Percentiles rank a stretch among this genome's conserved stretches.
Conservation (phyloP, 2,888 invertebrate species). For the Apotomis betuletana region DNA sequence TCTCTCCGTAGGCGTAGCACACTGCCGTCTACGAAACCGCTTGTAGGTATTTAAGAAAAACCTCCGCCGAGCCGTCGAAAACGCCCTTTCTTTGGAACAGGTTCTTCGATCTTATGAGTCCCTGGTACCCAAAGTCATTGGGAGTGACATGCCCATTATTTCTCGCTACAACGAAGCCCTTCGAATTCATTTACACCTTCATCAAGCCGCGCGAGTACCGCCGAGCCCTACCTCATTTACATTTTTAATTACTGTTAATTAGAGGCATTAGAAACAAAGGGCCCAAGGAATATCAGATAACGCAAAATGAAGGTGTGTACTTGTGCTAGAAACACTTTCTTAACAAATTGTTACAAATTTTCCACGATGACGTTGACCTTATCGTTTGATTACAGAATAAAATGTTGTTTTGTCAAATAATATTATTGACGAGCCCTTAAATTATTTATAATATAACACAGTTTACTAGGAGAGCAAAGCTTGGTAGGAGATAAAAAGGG, state of each 20-base stretch:
- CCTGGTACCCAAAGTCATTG: constrained; percentile 83
- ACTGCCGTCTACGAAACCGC: background rate
- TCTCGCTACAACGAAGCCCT: constrained; percentile 73
- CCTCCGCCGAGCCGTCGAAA: constrained; percentile 27
- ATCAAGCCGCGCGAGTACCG: constrained; percentile 44
- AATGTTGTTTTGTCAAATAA: constrained; percentile 61
- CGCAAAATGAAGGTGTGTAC: background rate
- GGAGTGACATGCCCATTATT: constrained; percentile 84
- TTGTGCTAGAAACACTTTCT: background rate
- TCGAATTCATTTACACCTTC: constrained; percentile 75
- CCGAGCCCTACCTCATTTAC: constrained; percentile 53
- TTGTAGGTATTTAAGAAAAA: constrained; percentile 25
- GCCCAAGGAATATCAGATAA: background rate
- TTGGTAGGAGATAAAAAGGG: constrained; percentile 73
- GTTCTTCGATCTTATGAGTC: constrained; percentile 57
- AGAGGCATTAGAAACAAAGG: constrained; percentile 39
- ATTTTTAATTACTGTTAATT: constrained; percentile 68
- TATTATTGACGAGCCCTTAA: constrained; percentile 76
- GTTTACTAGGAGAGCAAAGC: constrained; percentile 75
- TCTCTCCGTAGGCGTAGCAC: background rate
- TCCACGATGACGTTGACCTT: constrained; percentile 1
- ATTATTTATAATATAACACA: constrained; percentile 85
- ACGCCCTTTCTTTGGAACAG: constrained; percentile 32
- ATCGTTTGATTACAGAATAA: constrained; percentile 37
- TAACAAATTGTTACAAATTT: background rate